These are phyloP conservation scores for Pluvialis apricaria DNA, from an alignment of 2,113 vertebrate genomes.

Conservation along the genomic window DNA sequence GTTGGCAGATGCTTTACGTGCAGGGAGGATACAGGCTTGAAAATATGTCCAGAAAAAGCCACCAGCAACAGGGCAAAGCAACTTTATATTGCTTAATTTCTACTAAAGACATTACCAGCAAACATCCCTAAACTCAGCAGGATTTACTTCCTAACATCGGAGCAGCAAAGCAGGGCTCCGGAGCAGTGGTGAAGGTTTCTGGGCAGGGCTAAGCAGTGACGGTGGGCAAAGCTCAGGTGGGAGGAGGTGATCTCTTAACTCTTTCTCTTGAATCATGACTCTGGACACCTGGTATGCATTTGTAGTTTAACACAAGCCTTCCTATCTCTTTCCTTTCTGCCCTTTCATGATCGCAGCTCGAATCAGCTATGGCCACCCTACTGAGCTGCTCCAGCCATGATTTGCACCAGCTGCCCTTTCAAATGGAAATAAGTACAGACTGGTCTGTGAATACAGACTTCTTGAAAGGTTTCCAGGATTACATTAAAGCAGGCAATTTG, in stretches of 20 bases:
- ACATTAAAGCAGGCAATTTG: not conserved
- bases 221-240: rapidly evolving
- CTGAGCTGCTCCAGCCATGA: not conserved
- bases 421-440: constrained; percentile 25
- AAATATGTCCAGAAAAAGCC: not conserved
- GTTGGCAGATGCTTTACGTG: not conserved
- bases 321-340: not conserved
- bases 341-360: not conserved
- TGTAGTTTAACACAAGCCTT: not conserved
- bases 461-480: constrained; percentile 32
- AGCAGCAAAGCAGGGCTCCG: not conserved
- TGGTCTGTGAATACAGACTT: not conserved
- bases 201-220: not conserved
- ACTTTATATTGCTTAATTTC: not conserved
- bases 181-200: not conserved
- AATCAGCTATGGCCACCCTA: not conserved
- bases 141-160: not conserved
- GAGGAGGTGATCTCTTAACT: not conserved
- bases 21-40: not conserved
- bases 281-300: not conserved
- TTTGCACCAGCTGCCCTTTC: constrained; percentile 22
- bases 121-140: not conserved
- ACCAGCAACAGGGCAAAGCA: not conserved
- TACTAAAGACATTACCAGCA: not conserved
- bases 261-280: not conserved